Evolutionary conservation across 2,797 vertebrate species (phyloP), one percentile per base, ranked within the genome.

Genomic region (Sebastes dallii): DNA sequence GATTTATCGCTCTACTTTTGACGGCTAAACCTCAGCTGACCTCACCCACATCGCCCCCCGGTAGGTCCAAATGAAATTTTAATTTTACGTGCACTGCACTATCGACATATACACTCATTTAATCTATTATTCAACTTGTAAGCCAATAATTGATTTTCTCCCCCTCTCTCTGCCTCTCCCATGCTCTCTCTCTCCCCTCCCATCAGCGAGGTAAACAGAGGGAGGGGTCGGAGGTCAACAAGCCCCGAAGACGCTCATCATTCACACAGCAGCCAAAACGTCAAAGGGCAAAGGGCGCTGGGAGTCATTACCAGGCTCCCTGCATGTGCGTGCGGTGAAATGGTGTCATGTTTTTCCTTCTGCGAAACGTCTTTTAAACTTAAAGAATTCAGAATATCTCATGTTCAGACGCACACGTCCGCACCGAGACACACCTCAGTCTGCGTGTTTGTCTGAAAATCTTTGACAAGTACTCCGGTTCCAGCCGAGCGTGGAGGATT

Each of bases 181-280:
- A 30, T 75, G 29, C 67, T 72, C 56, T 20, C 55, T 50, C 66
- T 60, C 54, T 60, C 66, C 54, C 64, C 54, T 39, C 36, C 82
- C 64, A 81, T 82, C 78, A 74, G 58, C 2, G 84, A 88, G 76
- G 82, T 80, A 92, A 91, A 92, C 88, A 95, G 73, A 81, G 50
- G 3, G 54, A 84, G 90, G 39, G 39, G 39, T 88, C 80, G 20
- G 54, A 90, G 91, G 91, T 92, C 91, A 92, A 85, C 85, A 82
- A 85, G 83, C 81, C 93, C 86, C 83, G 76, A 74, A 91, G 89
- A 90, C 34, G 83, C 85, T 90, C 91, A 94, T 94, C 92, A 89
- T 77, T 93, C 92, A 95, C 85, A 75, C 77, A 30, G 86, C 78
- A 74, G 80, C 84, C 89, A 77, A 86, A 84, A 39, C 64, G 72